A percentile compares a stretch with the other conserved stretches of the same genome.
Conservation (phyloP, 1,140 invertebrate species). For the Medauroidea extradentata region DNA sequence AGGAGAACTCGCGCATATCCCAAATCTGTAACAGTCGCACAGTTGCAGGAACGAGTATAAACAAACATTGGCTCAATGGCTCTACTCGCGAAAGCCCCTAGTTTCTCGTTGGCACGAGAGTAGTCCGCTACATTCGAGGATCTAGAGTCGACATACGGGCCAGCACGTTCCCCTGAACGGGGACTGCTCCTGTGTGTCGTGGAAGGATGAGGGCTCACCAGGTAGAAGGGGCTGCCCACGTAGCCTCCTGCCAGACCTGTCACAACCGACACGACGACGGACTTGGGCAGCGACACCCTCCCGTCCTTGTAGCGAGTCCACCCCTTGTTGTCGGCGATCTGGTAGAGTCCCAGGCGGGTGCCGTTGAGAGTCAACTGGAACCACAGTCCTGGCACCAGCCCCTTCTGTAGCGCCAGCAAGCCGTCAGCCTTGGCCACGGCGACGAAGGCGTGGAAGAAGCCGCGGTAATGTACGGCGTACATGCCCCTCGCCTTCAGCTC, state of each 20-base stretch:
- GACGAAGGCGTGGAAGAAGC: slow-evolving; percentile 64
- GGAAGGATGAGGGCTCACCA: slow-evolving; percentile 48
- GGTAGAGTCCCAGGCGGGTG: slow-evolving; percentile 67
- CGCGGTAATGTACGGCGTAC: slow-evolving; percentile 57
- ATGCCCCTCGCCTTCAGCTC: slow-evolving; percentile 68
- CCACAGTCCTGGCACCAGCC: slow-evolving; percentile 73
- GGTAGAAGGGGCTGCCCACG: slow-evolving; percentile 74
- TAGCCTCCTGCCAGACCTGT: slow-evolving; percentile 71
- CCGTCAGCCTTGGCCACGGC: slow-evolving; percentile 62
- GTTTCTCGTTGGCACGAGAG: no score
- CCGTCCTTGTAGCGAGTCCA: slow-evolving; percentile 66
- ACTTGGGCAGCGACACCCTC: slow-evolving; percentile 60
- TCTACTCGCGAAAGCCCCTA: no score
- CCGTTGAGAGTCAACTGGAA: slow-evolving; percentile 70
- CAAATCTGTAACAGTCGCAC: no score
- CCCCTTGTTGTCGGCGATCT: slow-evolving; percentile 64
- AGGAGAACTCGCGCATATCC: no score
- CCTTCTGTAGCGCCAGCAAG: slow-evolving; percentile 78
- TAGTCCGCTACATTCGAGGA: no score
- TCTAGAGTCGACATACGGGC: no score
- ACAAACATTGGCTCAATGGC: no score
- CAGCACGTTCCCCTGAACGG: no score
- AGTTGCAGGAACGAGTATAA: no score
- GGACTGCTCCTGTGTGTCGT: no score
- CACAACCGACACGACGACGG: slow-evolving; percentile 61